phyloP scores from a whole-genome alignment of 2,113 vertebrate genomes.

The Porphyrio hochstetteri region DNA sequence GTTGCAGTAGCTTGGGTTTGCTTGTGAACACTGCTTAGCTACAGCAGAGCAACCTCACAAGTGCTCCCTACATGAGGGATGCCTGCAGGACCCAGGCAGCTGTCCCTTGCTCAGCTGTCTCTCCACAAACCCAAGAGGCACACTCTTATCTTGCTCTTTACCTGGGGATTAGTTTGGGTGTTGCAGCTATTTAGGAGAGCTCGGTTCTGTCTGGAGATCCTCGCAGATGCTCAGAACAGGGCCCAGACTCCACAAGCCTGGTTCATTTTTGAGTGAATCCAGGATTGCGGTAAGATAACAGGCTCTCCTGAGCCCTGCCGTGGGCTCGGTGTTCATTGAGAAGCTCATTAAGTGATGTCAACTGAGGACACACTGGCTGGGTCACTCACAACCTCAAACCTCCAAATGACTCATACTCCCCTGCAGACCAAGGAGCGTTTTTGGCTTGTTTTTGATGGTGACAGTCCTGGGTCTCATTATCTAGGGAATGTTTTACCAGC shows the following conservation, averaged over 20 bases:
- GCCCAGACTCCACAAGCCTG: neutral
- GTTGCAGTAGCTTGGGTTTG: neutral
- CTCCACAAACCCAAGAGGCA: neutral
- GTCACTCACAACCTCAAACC: neutral
- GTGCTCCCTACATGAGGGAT: neutral
- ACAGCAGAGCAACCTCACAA: neutral
- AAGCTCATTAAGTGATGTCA: neutral
- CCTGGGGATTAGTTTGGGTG: neutral
- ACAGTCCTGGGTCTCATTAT: neutral
- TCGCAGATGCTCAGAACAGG: neutral
- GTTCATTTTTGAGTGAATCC: rapidly evolving
- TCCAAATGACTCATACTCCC: neutral
- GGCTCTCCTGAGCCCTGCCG: neutral
- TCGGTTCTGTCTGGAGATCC: neutral
- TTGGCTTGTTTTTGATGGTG: neutral
- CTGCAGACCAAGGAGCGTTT: neutral
- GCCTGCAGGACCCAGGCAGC: neutral
- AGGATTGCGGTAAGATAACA: neutral
- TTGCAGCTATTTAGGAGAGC: neutral
- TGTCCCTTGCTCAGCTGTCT: neutral
- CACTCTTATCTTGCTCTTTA: neutral
- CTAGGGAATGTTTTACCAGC: neutral
- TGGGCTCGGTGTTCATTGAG: neutral
- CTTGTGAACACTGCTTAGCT: rapidly evolving
- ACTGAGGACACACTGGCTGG: neutral